Conservation (phyloP, 92 coral and sea anemone species). For the Anthopleura xanthogrammica region DNA sequence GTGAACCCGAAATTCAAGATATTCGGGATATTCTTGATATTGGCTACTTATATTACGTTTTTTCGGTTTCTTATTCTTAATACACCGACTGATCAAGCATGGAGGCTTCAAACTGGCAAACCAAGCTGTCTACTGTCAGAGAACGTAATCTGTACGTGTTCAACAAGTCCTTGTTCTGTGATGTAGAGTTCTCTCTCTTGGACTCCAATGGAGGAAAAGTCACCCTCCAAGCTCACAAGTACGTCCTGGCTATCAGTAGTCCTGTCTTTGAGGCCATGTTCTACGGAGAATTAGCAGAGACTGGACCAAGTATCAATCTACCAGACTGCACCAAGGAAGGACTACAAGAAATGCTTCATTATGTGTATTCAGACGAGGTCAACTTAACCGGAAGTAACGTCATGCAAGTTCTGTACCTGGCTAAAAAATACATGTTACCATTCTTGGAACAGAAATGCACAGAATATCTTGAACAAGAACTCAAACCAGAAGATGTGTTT, state of each 20-base stretch:
- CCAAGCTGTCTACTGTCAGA: constrained; percentile 42
- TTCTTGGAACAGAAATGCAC: constrained; percentile 52
- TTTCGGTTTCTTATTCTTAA: too few relatives aligned
- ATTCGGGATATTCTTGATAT: too few relatives aligned
- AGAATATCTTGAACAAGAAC: constrained; percentile 47
- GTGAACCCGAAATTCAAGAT: too few relatives aligned
- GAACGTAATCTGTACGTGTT: constrained; percentile 60
- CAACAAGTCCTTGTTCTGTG: constrained; percentile 53
- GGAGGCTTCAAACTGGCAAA: constrained; percentile 55
- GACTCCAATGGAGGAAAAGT: constrained; percentile 30
- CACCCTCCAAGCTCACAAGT: constrained; percentile 68
- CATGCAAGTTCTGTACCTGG: constrained; percentile 57
- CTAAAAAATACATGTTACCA: constrained; percentile 70
- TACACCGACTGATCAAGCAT: background rate
- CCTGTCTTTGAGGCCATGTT: constrained; percentile 80
- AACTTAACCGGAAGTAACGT: constrained; percentile 48
- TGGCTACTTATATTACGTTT: too few relatives aligned
- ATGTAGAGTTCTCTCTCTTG: constrained; percentile 36
- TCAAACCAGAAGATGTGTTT: constrained; percentile 62
- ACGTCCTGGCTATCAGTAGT: constrained; percentile 64
- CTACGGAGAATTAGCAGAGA: constrained; percentile 69
- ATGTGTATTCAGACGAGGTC: constrained; percentile 64
- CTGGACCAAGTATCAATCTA: constrained; percentile 46
- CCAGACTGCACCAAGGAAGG: constrained; percentile 69
- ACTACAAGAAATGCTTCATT: constrained; percentile 68